Base-by-base conservation (phyloP, 2,888 invertebrate genomes). In the Leucophenga maculata region DNA sequence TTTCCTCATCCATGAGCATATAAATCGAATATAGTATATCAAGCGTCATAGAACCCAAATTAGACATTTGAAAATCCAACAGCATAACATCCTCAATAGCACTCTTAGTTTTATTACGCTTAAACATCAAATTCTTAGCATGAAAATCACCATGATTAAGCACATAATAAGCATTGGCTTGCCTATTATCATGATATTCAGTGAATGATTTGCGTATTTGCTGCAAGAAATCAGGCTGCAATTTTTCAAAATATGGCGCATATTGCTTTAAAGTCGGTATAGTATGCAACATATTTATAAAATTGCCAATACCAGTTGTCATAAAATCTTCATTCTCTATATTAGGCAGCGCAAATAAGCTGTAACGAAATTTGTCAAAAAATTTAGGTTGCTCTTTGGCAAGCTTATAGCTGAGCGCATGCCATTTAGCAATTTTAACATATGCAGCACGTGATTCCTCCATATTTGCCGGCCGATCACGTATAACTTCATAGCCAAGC, bases 101-200 rank as follows among this genome's bases (percentile, higher is more conserved):
- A 1, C 69, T 76, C 3, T 31, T 69, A 0, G 68, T 31, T 13
- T 71, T 52, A 20, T 68, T 52, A 6, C 77, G 68, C 62, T 76
- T 80, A 14, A 85, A 83, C 85, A 86, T 83, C 52, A 86, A 69
- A 44, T 86, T 86, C 26, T 79, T 80, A 6, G 71, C 62, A 68
- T 86, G 86, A 39, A 86, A 83, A 68, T 86, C 86, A 0, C 86
- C 86, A 67, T 86, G 86, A 65, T 78, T 78, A 3, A 86, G 75
- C 0, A 82, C 83, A 20, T 79, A 81, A 32, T 74, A 22, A 8
- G 67, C 69, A 11, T 72, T 72, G 3, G 66, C 65, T 6, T 73
- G 69, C 18, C 69, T 67, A 13, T 67, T 68, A 39, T 71, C 71
- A 1, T 64, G 13, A 4, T 73, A 75, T 54, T 78, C 77, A 1